Percentiles rank a stretch among this genome's conserved stretches.
These are phyloP conservation scores for Drosophila kambysellisi DNA, from an alignment of 2,888 invertebrate species.

Conservation along the genomic window DNA sequence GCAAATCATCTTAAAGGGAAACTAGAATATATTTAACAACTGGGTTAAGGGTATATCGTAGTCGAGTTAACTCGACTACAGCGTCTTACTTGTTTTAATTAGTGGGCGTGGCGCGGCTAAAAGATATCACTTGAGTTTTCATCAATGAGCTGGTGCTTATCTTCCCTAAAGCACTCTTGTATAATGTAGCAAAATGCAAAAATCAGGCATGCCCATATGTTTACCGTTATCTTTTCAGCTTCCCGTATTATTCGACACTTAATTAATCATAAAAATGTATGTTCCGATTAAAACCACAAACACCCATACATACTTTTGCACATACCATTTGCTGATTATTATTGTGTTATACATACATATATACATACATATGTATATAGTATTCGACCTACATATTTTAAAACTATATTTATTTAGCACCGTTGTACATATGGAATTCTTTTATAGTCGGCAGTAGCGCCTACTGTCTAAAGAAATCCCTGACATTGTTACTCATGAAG, in stretches of 20 bases:
- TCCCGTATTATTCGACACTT: not conserved
- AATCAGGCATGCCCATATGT: not conserved
- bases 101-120: too few species aligned
- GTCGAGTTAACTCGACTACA: too few species aligned
- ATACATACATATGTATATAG: not conserved
- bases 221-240: not conserved
- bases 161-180: not conserved
- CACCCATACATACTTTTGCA: not conserved
- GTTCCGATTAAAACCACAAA: not conserved
- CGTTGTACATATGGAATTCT: too few species aligned
- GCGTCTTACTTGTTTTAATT: too few species aligned
- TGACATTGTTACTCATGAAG: not conserved
- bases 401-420: not conserved
- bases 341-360: not conserved
- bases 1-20: too few species aligned
- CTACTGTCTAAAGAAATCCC: accelerated
- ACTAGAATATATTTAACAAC: too few species aligned
- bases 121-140: too few species aligned
- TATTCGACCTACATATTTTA: not conserved
- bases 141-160: not conserved
- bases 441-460: not conserved
- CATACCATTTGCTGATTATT: not conserved
- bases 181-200: not conserved
- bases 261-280: not conserved
- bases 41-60: too few species aligned